These are phyloP conservation scores for Nymphalis c-album DNA, from an alignment of 2,888 invertebrate genomes.

Conservation along the genomic window DNA sequence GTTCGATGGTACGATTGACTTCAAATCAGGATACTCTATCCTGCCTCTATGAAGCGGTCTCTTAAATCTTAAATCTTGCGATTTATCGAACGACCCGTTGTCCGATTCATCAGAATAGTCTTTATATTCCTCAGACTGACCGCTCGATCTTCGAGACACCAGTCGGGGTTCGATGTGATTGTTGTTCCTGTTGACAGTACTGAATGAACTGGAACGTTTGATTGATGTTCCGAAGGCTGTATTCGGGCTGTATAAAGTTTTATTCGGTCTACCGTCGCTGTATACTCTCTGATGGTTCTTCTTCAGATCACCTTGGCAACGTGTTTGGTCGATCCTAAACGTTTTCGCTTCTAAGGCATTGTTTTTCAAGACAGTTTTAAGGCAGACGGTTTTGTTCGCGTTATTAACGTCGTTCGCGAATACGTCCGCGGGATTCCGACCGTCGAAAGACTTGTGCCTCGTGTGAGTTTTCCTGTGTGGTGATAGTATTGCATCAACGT, in stretches of 20 bases:
- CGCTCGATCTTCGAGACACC: constrained; percentile 59
- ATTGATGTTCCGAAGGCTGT: constrained; percentile 74
- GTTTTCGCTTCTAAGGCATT: constrained; percentile 65
- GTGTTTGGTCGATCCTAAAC: constrained; percentile 71
- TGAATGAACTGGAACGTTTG: constrained; percentile 86
- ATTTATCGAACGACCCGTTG: constrained; percentile 64
- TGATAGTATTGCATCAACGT: constrained; percentile 64
- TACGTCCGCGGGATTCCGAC: constrained; percentile 62
- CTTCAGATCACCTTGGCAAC: constrained; percentile 63
- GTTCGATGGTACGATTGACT: constrained; percentile 71
- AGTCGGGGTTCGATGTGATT: constrained; percentile 64
- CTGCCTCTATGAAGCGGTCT: constrained; percentile 86
- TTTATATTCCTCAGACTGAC: constrained; percentile 66
- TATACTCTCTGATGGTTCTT: constrained; percentile 59
- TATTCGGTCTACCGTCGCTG: constrained; percentile 55
- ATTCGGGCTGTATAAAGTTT: constrained; percentile 44
- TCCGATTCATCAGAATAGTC: constrained; percentile 74
- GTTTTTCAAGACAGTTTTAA: constrained; percentile 72
- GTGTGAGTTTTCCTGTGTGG: constrained; percentile 78
- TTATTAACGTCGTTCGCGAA: constrained; percentile 67
- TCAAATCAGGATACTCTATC: constrained; percentile 81
- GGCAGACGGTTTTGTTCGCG: constrained; percentile 61
- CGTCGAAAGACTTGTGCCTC: constrained; percentile 79
- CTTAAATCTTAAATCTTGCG: constrained; percentile 82
- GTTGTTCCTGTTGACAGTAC: constrained; percentile 74